Base-by-base conservation (phyloP, 1,140 invertebrate genomes). In the Venturia canescens region DNA sequence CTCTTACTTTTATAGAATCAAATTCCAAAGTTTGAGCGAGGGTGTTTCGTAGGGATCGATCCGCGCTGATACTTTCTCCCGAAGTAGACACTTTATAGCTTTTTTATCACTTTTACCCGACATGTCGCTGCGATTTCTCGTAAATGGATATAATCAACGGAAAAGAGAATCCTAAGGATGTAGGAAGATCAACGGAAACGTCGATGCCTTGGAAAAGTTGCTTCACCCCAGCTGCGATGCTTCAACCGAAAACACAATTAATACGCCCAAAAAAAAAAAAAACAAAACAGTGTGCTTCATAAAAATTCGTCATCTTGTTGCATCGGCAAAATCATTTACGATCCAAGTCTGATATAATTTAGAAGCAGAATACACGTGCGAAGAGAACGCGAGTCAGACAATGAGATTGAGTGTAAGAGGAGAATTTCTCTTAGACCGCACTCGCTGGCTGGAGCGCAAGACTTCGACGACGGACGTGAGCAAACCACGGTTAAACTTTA, bases 401-500 rank as follows among this genome's bases (percentile, higher is more conserved):
- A 18, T 67, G 60, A 67, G 31, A 21, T 34, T n/a, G 69, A 38
- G 44, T n/a, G 3, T 5, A 53, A 53, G 26, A 50, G 9, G 38
- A 50, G 57, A 78, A 13, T 29, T 15, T 70, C 63, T 81, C 63
- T 57, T 21, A 44, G 69, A 21, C 76, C 72, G n/a, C n/a, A 69
- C 38, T 76, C 27, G 16, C 70, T 21, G 23, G 60, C 38, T 44
- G 66, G 67, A 50, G 31, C 29, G 27, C 3, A 53, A 69, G 48
- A 78, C 67, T 79, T 60, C 27, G 11, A 77, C 82, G 83, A 85
- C 84, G 79, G 85, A 70, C 50, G 53, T 76, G 71, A 81, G 81
- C 80, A 84, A 85, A 86, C 79, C 16, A 71, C 53, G 76, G 72
- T 88, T 85, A 72, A 88, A 86, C 81, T 90, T 89, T 87, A 86